phyloP scores from a whole-genome alignment of 2,888 invertebrate genomes.

The Brachyopa scutellaris region DNA sequence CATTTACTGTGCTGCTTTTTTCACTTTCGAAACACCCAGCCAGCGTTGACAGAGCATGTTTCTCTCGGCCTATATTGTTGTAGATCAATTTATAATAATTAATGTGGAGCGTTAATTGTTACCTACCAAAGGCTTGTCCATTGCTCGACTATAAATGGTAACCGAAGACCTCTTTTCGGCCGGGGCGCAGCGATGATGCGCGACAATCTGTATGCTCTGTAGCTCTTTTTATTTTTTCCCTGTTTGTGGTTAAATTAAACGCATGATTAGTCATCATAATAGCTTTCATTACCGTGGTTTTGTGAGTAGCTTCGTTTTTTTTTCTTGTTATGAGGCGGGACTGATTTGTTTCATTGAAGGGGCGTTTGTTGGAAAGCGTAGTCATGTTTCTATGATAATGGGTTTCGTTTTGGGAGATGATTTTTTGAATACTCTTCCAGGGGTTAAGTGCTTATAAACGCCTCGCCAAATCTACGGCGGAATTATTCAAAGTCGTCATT shows the following conservation, averaged over 20 bases:
- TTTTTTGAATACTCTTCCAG: no score
- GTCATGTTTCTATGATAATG: neutral
- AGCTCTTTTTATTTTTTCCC: constrained; percentile 4
- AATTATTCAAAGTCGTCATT: no score
- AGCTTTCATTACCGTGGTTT: constrained; percentile 49
- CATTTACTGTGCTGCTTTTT: constrained; percentile 33
- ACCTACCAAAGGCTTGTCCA: constrained; percentile 39
- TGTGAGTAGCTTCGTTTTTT: neutral
- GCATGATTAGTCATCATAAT: constrained; percentile 68
- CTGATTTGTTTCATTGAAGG: constrained; percentile 6
- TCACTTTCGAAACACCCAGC: constrained; percentile 50
- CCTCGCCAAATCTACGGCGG: no score
- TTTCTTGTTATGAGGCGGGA: constrained; percentile 12
- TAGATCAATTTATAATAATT: constrained; percentile 56
- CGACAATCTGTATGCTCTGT: constrained; percentile 10
- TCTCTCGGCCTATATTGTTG: constrained; percentile 31
- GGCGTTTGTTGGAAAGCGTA: constrained; percentile 1
- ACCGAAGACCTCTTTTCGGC: constrained; percentile 65
- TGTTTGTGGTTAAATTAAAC: constrained; percentile 59
- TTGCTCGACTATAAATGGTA: constrained; percentile 47
- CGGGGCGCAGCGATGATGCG: constrained; percentile 30
- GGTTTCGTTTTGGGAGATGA: neutral
- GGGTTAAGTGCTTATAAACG: no score
- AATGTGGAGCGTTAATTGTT: constrained; percentile 63
- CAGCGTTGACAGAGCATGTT: constrained; percentile 7